Conservation (phyloP, 2,888 invertebrate species). For the Platycheirus albimanus region DNA sequence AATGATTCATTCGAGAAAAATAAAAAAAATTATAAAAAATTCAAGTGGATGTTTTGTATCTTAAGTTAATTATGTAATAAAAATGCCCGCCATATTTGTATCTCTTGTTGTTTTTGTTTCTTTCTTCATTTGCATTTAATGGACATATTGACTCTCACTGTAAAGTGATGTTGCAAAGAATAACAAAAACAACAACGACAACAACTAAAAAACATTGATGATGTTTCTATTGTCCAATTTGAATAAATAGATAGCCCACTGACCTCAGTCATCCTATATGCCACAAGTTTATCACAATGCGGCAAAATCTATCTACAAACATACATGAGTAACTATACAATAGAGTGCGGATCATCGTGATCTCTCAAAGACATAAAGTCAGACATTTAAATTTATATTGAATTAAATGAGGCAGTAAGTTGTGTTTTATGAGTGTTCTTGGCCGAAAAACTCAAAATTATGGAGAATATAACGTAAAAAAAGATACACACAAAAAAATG, state of each 20-base stretch:
- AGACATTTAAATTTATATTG: not conserved
- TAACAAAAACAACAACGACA: constrained; percentile 1
- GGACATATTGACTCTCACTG: not conserved
- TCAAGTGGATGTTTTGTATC: not conserved
- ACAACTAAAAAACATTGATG: not conserved
- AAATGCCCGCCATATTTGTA: not conserved
- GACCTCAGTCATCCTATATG: constrained; percentile 28
- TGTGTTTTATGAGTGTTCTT: constrained; percentile 23
- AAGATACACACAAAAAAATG: not conserved
- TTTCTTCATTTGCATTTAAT: constrained; percentile 9
- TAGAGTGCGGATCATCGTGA: constrained; percentile 18
- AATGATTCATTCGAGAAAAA: constrained; percentile 18
- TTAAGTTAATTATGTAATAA: constrained; percentile 21
- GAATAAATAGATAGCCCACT: constrained; percentile 40
- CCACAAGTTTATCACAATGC: constrained; percentile 28
- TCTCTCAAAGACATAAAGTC: constrained; percentile 12
- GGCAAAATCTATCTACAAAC: constrained; percentile 10
- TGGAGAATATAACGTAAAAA: constrained; percentile 10
- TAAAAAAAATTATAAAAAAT: too few relatives aligned
- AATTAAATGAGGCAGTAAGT: constrained; percentile 12
- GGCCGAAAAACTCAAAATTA: constrained; percentile 27
- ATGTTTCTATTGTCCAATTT: constrained; percentile 26
- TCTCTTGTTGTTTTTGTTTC: constrained; percentile 1
- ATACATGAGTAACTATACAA: too few relatives aligned
- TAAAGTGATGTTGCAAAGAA: not conserved